Evolutionary conservation across 2,113 vertebrate genomes (phyloP).

Genomic region (Lagopus muta): DNA sequence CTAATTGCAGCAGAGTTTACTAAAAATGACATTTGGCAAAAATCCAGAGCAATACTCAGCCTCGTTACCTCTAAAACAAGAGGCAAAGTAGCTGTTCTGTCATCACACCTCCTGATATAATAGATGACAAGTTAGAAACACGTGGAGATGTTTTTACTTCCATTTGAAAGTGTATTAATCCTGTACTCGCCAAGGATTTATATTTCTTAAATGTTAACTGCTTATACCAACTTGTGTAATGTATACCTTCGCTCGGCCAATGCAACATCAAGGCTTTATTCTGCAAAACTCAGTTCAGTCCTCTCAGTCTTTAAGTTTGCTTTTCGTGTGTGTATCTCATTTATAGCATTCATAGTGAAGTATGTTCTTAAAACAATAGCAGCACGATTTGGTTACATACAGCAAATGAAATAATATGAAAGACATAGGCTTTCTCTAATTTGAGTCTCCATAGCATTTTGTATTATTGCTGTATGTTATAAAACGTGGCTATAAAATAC

Average conservation of each 20-base stretch:
- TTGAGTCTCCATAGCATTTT: fast-evolving
- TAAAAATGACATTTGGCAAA: conserved; percentile 8
- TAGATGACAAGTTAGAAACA: not conserved
- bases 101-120: not conserved
- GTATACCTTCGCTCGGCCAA: not conserved
- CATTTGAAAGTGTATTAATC: not conserved
- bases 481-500: not conserved
- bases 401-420: not conserved
- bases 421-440: not conserved
- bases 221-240: not conserved
- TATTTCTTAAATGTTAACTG: not conserved
- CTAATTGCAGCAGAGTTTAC: not conserved
- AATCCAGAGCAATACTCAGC: not conserved
- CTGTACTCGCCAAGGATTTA: not conserved
- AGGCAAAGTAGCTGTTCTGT: not conserved
- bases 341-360: not conserved
- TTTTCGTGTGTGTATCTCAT: not conserved
- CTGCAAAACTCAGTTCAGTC: not conserved
- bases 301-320: not conserved
- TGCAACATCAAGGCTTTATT: not conserved
- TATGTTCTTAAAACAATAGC: not conserved
- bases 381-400: not conserved
- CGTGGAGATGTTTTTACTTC: not conserved
- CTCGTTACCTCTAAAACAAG: not conserved
- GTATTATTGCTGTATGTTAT: not conserved